These are phyloP conservation scores for Hoplodrina blanda DNA, from an alignment of 2,888 invertebrate species.

Conservation along the genomic window DNA sequence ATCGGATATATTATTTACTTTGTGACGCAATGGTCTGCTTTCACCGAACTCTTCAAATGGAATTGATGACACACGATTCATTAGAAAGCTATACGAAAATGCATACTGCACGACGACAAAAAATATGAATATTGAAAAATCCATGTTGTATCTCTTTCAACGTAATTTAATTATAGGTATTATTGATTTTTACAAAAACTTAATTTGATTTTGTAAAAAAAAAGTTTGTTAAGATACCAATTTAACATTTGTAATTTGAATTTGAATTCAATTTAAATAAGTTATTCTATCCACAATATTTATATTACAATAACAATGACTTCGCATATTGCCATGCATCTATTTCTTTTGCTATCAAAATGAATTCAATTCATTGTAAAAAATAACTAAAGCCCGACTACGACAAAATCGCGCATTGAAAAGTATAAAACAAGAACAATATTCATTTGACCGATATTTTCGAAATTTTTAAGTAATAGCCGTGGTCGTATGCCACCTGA, in stretches of 20 bases:
- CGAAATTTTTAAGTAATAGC: too few species aligned
- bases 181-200: background rate
- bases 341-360: slow-evolving; percentile 3
- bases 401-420: too few species aligned
- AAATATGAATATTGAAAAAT: background rate
- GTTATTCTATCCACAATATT: background rate
- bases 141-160: background rate
- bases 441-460: too few species aligned
- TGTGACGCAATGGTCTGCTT: slow-evolving; percentile 70
- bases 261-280: background rate
- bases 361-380: slow-evolving; percentile 19
- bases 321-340: background rate
- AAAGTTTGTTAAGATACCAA: background rate
- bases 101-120: slow-evolving; percentile 19
- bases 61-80: slow-evolving; percentile 71
- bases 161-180: too few species aligned
- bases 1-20: slow-evolving; percentile 35
- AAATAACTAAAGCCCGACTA: too few species aligned
- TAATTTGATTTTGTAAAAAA: background rate
- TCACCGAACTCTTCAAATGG: slow-evolving; percentile 69
- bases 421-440: too few species aligned
- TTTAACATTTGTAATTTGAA: background rate
- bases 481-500: too few species aligned
- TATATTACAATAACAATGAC: slow-evolving; percentile 4
- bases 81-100: slow-evolving; percentile 70